Conservation (phyloP, 2,888 invertebrate genomes). For the Leuctra nigra region DNA sequence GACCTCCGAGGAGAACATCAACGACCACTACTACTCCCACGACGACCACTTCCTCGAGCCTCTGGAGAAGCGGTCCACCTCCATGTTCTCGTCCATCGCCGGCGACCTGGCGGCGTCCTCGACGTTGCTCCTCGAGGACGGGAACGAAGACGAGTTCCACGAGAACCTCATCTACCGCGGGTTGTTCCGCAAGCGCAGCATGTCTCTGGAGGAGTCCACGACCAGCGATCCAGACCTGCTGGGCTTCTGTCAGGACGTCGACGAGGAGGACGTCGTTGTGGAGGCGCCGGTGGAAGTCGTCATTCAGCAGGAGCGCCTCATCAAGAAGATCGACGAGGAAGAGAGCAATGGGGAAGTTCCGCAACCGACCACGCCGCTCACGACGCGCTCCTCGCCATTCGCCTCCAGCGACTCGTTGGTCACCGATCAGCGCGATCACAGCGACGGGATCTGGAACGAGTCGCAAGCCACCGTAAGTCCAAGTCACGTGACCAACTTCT, state of each 20-base stretch:
- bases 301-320: slow-evolving; percentile 3
- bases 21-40: slow-evolving; percentile 12
- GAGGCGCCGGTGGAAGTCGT: slow-evolving; percentile 14
- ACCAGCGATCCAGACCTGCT: slow-evolving; percentile 25
- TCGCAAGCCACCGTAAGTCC: slow-evolving; percentile 68
- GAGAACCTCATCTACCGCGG: slow-evolving; percentile 72
- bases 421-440: slow-evolving; percentile 75
- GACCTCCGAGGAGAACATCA: slow-evolving; percentile 37
- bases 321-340: slow-evolving; percentile 6
- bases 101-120: slow-evolving; percentile 38
- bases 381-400: slow-evolving; percentile 51
- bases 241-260: slow-evolving; percentile 20
- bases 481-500: too few species aligned
- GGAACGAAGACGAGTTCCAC: slow-evolving; percentile 61
- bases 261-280: slow-evolving; percentile 19
- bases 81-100: slow-evolving; percentile 41
- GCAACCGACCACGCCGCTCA: slow-evolving; percentile 26
- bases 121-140: slow-evolving; percentile 36
- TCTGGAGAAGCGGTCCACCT: slow-evolving; percentile 37
- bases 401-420: slow-evolving; percentile 78
- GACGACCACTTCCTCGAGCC: slow-evolving; percentile 31
- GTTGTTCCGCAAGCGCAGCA: slow-evolving; percentile 47
- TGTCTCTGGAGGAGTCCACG: slow-evolving; percentile 30
- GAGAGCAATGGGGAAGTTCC: slow-evolving; percentile 8
- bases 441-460: slow-evolving; percentile 85